phyloP scores from a whole-genome alignment of 1,140 invertebrate species.

The Planococcus citri region DNA sequence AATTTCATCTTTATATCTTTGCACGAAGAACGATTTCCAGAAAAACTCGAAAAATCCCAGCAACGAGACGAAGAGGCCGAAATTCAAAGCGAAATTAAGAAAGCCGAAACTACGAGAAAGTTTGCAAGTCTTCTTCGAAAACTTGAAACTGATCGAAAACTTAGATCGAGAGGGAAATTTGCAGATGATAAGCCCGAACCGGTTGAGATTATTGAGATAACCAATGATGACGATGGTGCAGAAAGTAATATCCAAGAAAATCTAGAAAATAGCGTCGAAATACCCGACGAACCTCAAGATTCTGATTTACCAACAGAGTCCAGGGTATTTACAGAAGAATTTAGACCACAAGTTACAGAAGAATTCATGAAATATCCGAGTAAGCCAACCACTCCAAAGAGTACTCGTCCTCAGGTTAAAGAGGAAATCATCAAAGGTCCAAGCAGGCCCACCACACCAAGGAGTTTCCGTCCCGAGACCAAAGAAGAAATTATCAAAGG shows the following conservation, averaged over 20 bases:
- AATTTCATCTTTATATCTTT: constrained; percentile 9
- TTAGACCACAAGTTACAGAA: too few species aligned
- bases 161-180: background rate
- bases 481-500: too few species aligned
- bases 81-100: background rate
- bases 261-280: background rate
- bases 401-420: too few species aligned
- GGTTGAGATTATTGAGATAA: background rate
- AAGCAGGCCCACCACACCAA: too few species aligned
- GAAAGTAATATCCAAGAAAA: too few species aligned
- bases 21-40: constrained; percentile 10
- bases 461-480: too few species aligned
- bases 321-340: background rate
- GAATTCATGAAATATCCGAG: too few species aligned
- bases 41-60: background rate
- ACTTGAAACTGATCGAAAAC: background rate
- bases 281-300: background rate
- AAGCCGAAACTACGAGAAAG: background rate
- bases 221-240: background rate
- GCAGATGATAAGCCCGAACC: constrained; percentile 1
- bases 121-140: background rate
- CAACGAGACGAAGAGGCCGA: background rate
- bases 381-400: too few species aligned
- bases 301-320: background rate
- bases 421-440: too few species aligned